phyloP scores from a whole-genome alignment of 2,797 vertebrate species.

The Spinus olivaceus region DNA sequence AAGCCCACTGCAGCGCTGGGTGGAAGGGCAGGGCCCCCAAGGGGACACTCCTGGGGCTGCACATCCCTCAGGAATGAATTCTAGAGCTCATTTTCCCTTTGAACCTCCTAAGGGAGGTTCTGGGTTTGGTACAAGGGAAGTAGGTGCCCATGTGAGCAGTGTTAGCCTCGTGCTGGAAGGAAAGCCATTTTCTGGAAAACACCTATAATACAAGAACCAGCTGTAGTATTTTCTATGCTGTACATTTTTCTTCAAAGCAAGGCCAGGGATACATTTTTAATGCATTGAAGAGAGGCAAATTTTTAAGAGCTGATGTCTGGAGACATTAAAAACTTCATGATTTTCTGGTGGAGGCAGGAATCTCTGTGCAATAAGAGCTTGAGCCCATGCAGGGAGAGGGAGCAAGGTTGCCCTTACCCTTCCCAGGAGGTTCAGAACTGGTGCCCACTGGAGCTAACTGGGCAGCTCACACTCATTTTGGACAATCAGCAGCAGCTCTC shows the following conservation, averaged over 20 bases:
- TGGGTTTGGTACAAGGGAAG: not conserved
- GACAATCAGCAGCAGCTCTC: not conserved
- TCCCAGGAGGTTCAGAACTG: not conserved
- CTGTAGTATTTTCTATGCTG: not conserved
- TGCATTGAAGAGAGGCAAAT: not conserved
- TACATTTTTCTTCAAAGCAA: not conserved
- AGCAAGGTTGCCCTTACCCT: not conserved
- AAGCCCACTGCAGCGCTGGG: too few species aligned
- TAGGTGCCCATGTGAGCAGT: not conserved
- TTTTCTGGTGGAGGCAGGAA: not conserved
- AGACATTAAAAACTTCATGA: rapidly evolving
- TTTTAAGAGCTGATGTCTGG: not conserved
- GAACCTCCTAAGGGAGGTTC: not conserved
- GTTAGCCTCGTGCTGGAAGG: not conserved
- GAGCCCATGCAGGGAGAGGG: rapidly evolving
- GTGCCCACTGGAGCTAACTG: not conserved
- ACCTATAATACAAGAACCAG: not conserved
- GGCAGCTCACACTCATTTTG: not conserved
- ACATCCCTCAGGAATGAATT: not conserved
- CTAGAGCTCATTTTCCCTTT: not conserved
- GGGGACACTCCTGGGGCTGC: not conserved
- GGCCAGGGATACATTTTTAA: not conserved
- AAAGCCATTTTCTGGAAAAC: not conserved
- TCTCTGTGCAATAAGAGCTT: not conserved
- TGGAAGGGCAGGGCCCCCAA: rapidly evolving